phyloP scores from a whole-genome alignment of 2,797 vertebrate species.

The Delichon dasypus region DNA sequence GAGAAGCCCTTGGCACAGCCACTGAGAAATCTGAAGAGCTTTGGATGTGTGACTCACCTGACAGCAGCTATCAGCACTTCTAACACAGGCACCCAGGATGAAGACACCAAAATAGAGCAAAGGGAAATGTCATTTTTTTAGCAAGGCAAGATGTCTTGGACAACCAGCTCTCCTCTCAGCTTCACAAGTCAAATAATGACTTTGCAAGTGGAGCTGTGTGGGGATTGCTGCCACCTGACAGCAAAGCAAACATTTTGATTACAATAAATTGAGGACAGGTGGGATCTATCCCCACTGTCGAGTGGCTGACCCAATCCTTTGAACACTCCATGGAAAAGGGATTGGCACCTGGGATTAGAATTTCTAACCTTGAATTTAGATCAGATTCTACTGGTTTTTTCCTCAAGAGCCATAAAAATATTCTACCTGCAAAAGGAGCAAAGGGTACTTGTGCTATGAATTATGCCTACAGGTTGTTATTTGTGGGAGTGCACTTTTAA shows the following conservation, averaged over 20 bases:
- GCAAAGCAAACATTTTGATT: background rate
- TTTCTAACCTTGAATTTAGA: background rate
- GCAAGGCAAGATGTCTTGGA: background rate
- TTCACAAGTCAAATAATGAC: background rate
- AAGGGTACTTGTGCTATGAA: background rate
- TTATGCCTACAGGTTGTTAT: background rate
- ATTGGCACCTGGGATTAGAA: background rate
- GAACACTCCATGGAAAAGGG: background rate
- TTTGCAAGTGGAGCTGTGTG: background rate
- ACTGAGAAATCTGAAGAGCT: background rate
- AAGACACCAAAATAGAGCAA: background rate
- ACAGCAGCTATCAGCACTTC: background rate
- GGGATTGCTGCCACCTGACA: background rate
- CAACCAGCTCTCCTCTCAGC: background rate
- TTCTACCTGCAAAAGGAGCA: background rate
- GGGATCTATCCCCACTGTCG: background rate
- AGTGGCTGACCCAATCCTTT: background rate
- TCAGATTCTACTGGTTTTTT: background rate
- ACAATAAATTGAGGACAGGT: background rate
- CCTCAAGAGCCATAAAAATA: background rate
- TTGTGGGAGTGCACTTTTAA: background rate
- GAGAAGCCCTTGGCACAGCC: background rate
- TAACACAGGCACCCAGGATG: fast-evolving
- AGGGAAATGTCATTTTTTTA: background rate
- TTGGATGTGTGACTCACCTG: background rate